phyloP scores from a whole-genome alignment of 1,140 invertebrate genomes.

The Pseudobourletiella spinata region DNA sequence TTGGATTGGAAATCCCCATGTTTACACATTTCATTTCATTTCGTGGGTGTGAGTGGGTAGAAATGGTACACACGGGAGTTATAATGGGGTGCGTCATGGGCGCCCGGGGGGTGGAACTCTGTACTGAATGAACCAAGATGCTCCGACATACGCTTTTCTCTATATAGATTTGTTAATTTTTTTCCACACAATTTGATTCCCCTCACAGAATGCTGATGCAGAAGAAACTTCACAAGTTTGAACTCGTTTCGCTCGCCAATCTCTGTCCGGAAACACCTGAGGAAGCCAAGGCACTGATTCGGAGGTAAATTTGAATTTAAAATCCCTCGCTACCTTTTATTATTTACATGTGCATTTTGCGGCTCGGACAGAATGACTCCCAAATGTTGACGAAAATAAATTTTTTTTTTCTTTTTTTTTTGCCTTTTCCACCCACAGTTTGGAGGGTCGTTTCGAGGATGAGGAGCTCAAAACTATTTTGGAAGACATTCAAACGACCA shows the following conservation, averaged over 20 bases:
- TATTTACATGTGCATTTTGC: slow-evolving; percentile 12
- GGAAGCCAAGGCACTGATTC: slow-evolving; percentile 94
- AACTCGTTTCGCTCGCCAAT: slow-evolving; percentile 93
- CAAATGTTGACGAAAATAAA: too few relatives aligned
- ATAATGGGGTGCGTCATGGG: too few relatives aligned
- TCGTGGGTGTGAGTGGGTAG: too few relatives aligned
- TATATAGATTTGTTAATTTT: not conserved
- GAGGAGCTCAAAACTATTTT: slow-evolving; percentile 87
- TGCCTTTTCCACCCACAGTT: slow-evolving; percentile 43
- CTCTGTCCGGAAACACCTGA: slow-evolving; percentile 95
- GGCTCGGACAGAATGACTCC: too few relatives aligned
- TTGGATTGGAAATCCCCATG: too few relatives aligned
- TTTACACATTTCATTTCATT: too few relatives aligned
- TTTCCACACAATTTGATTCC: slow-evolving; percentile 26
- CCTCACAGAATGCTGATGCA: slow-evolving; percentile 74
- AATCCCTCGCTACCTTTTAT: not conserved
- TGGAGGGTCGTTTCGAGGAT: slow-evolving; percentile 92
- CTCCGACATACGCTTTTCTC: too few relatives aligned
- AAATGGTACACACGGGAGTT: too few relatives aligned
- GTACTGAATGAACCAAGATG: too few relatives aligned
- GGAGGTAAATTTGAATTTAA: slow-evolving; percentile 49
- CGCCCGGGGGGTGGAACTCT: too few relatives aligned
- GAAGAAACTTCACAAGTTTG: slow-evolving; percentile 97
- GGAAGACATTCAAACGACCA: slow-evolving; percentile 95
- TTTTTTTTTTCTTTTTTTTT: slow-evolving; percentile 2